Evolutionary conservation across 2,888 invertebrate genomes (phyloP), one percentile per base, ranked within the genome.

Genomic region (Caradrina clavipalpis): DNA sequence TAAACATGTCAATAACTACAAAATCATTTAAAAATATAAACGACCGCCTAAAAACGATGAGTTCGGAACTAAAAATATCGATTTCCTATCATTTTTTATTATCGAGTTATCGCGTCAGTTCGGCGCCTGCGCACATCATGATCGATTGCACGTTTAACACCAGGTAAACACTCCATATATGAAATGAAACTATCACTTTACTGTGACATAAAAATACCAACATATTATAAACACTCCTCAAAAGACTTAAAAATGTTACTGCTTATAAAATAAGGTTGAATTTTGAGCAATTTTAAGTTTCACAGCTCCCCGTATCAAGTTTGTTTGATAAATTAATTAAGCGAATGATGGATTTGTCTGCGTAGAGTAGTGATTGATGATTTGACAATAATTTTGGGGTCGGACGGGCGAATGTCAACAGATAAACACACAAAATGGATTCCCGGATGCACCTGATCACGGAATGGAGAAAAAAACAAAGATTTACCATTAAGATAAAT

Each of bases 321-420:
- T 81, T 80, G 84, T 76, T 70, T 80, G 87, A 89, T 85, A 87
- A 88, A 91, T 92, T 92, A 91, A 92, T 91, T 90, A 89, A 88
- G 79, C 73, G 87, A 85, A 90, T 91, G 90, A 91, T 90, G 86
- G 89, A 91, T 89, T 85, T 81, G 86, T 82, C 84, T 78, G 80
- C 65, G 82, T 71, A 78, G 83, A 85, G 85, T 77, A 77, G 86
- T 94, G 94, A 94, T 93, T 91, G 93, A 94, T 94, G 89, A 87
- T 89, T 89, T 89, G 90, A 92, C 93, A 92, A 93, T 91, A 89
- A 86, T 86, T 86, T 87, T 83, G 83, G 87, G 85, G 80, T 82
- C 66, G 80, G 77, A 78, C 81, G 86, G 84, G 85, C 84, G 83
- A 88, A 86, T 87, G 87, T 88, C 88, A 88, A 86, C 83, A 82